A percentile compares a stretch with the other conserved stretches of the same genome.
phyloP scores from a whole-genome alignment of 2,888 invertebrate species.

The Parnassius glacialis region DNA sequence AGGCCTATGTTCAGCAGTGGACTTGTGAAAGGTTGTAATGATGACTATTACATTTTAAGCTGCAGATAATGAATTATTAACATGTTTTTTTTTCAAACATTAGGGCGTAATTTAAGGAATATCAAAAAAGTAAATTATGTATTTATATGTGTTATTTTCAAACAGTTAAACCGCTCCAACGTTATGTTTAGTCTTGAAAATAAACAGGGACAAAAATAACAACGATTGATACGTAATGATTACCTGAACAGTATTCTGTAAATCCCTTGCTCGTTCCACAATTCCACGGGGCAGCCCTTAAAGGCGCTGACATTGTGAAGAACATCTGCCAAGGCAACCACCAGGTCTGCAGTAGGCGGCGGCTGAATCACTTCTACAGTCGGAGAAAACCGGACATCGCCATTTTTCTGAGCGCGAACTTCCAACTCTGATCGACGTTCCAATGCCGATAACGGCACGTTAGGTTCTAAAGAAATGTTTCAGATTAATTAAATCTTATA shows the following conservation, averaged over 20 bases:
- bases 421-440: conserved; percentile 64
- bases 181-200: no score
- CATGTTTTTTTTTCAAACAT: no score
- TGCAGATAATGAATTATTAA: no score
- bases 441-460: conserved; percentile 58
- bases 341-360: conserved; percentile 55
- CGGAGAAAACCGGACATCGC: conserved; percentile 49
- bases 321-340: conserved; percentile 53
- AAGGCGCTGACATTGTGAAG: conserved; percentile 57
- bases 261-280: conserved; percentile 65
- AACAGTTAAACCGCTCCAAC: no score
- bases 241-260: conserved; percentile 69
- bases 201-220: no score
- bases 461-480: conserved; percentile 53
- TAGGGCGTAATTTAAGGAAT: no score
- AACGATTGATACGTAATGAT: background rate
- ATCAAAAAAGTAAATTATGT: no score
- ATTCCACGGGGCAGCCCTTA: conserved; percentile 51
- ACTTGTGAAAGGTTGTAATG: no score
- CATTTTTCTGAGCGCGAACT: conserved; percentile 62
- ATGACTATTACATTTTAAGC: no score
- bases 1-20: no score
- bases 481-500: background rate
- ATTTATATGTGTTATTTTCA: no score
- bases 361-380: conserved; percentile 35